Evolutionary conservation across 2,113 vertebrate genomes (phyloP).

Genomic region (Trachemys scripta): DNA sequence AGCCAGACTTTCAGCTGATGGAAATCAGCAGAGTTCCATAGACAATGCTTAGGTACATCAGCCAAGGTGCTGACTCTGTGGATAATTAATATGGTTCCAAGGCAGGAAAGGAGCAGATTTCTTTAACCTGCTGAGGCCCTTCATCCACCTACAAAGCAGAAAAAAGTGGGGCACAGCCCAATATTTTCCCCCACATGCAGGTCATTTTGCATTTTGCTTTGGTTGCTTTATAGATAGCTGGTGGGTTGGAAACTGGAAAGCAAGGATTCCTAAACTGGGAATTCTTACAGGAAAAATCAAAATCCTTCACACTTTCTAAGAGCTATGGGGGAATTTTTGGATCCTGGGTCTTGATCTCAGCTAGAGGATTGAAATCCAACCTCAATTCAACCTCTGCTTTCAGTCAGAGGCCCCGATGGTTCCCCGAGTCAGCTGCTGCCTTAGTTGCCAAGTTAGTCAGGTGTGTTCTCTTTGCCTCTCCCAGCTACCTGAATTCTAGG

Average conservation of each 20-base stretch:
- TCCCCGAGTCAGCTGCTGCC: slow-evolving; percentile 22
- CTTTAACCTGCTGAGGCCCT: background rate
- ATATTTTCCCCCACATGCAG: background rate
- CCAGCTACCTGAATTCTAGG: slow-evolving; percentile 10
- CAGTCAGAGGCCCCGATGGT: slow-evolving; percentile 18
- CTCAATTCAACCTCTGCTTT: background rate
- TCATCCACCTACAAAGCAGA: background rate
- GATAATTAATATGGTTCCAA: background rate
- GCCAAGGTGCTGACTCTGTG: background rate
- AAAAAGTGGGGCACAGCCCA: background rate
- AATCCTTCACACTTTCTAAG: background rate
- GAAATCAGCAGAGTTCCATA: background rate
- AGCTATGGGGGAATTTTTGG: background rate
- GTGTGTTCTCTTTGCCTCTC: slow-evolving; percentile 18
- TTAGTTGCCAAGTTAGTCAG: background rate
- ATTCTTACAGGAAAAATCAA: background rate
- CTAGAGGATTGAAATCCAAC: background rate
- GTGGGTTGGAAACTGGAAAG: background rate
- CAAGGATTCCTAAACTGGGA: background rate
- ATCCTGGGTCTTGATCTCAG: background rate
- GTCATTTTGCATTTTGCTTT: background rate
- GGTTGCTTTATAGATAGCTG: background rate
- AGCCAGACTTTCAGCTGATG: background rate
- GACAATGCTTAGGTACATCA: background rate
- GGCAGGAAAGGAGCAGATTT: background rate